Base-by-base conservation (phyloP, 2,888 invertebrate genomes). In the Synergus itoensis region DNA sequence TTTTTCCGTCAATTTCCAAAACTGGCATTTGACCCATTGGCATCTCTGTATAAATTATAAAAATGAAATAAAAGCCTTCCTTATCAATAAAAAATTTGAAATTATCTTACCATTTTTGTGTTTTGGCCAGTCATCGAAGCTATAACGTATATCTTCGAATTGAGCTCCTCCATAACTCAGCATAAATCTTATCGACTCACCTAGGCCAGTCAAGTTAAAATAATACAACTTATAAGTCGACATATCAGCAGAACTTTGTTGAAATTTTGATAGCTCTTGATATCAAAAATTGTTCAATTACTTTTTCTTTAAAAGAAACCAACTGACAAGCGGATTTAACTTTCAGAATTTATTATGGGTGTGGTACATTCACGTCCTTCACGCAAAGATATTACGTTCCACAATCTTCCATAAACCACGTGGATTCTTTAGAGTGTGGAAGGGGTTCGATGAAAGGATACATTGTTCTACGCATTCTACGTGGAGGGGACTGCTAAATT, bases 11-110 rank as follows among this genome's bases (percentile, higher is more conserved):
- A 36, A 93, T 90, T 80, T 93, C 93, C 79, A 94, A 82, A 0
- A 93, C 89, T 0, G 94, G 94, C 77, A 93, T 82, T 79, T 92
- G 93, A 5, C 92, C 91, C 89, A 93, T 92, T 40, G 93, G 93
- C 88, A 92, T 92, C n/a, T 87, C 93, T 93, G 79, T 4, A 86
- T 83, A 36, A 69, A 48, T 14, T 36, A 48, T 69, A 69, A 16
- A 7, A 45, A 7, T 9, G 3, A 18, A 18, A 18, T n/a, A 57
- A 9, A 18, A 9, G 9, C 1, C 9, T 36, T 36, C 36, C 36
- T 5, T 36, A n/a, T 2, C 1, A 18, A 18, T 57, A 18, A 1
- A 57, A 9, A 18, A 12, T 65, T 40, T 5, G 28, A 16, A 43
- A 62, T 7, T 18, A 16, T 81, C 86, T 87, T 77, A 90, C 90